Evolutionary conservation across 1,140 invertebrate species (phyloP).

Genomic region (Caenorhabditis briggsae): DNA sequence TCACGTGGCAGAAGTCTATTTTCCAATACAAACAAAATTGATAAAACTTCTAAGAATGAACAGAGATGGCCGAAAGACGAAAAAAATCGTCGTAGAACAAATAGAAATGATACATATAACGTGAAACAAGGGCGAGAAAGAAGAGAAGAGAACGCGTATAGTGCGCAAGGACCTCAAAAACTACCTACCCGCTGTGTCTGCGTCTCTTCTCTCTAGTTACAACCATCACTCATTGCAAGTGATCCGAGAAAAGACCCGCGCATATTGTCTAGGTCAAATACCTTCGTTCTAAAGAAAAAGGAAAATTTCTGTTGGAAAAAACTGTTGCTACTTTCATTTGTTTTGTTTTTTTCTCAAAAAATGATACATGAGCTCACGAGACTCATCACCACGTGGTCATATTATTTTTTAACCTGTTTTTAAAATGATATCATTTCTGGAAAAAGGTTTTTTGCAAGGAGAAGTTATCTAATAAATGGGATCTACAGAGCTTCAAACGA

Average conservation of each 20-base stretch:
- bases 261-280: too few relatives aligned
- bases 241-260: not conserved
- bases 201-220: not conserved
- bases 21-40: not conserved
- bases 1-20: conserved; percentile 14
- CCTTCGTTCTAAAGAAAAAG: too few relatives aligned
- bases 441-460: not conserved
- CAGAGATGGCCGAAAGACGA: not conserved
- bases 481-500: not conserved
- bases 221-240: not conserved
- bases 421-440: conserved; percentile 1
- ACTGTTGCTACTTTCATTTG: not conserved
- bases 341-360: not conserved
- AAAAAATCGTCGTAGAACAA: not conserved
- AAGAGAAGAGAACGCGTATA: not conserved
- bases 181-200: not conserved
- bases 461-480: not conserved
- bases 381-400: not conserved
- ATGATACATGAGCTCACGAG: conserved; percentile 47
- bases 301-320: not conserved
- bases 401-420: not conserved
- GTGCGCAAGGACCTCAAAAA: conserved; percentile 6
- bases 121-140: not conserved
- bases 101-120: not conserved
- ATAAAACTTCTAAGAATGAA: not conserved